Conservation (phyloP, 2,888 invertebrate genomes). For the Leptogaster cylindrica region DNA sequence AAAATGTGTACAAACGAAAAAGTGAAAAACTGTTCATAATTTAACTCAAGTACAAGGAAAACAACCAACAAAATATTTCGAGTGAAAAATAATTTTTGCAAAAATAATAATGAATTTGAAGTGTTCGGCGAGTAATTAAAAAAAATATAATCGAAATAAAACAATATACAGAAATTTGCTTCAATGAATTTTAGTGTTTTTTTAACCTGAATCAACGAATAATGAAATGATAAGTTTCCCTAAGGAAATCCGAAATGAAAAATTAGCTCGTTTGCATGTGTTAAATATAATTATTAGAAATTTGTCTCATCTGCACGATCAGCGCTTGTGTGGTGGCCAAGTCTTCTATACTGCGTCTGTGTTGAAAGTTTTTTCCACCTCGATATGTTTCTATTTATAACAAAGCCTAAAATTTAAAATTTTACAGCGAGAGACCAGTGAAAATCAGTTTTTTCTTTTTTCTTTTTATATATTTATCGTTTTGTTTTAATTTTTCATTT, state of each 20-base stretch:
- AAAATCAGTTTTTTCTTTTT: constrained; percentile 7
- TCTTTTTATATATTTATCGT: not conserved
- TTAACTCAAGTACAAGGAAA: too few species aligned
- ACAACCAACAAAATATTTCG: constrained; percentile 13
- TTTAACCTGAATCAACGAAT: constrained; percentile 6
- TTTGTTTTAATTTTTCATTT: constrained; percentile 5
- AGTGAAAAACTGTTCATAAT: too few species aligned
- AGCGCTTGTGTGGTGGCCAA: not conserved
- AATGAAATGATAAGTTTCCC: constrained; percentile 18
- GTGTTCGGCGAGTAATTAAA: not conserved
- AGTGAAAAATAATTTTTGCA: not conserved
- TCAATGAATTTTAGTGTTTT: constrained; percentile 13
- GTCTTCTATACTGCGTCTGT: not conserved
- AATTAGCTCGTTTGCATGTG: constrained; percentile 1
- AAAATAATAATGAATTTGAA: constrained; percentile 2
- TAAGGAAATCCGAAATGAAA: constrained; percentile 11
- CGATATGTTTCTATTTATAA: constrained; percentile 45
- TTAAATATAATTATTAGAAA: not conserved
- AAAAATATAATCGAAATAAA: not conserved
- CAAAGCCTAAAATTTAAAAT: constrained; percentile 46
- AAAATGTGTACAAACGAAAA: not conserved
- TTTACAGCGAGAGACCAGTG: constrained; percentile 35
- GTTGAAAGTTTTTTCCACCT: constrained; percentile 32
- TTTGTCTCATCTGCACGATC: not conserved
- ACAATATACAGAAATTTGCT: constrained; percentile 10